phyloP scores from a whole-genome alignment of 2,113 vertebrate genomes.

The Lepus americanus region DNA sequence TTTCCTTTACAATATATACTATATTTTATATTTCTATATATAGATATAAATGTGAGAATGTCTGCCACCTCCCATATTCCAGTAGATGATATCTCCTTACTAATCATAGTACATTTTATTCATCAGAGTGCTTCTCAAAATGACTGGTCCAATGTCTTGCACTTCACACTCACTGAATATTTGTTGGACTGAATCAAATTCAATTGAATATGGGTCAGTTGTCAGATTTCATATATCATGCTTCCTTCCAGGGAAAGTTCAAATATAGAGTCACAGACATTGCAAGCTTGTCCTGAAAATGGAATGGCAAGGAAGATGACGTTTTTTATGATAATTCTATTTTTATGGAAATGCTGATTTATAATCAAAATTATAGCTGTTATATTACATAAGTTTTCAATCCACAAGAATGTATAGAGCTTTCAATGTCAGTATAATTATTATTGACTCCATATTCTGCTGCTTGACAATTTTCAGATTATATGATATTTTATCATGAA shows the following conservation, averaged over 20 bases:
- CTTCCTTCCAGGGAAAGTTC: slow-evolving; percentile 22
- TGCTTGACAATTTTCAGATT: slow-evolving; percentile 62
- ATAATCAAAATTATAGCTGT: neutral
- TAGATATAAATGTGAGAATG: neutral
- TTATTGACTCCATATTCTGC: slow-evolving; percentile 29
- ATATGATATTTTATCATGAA: slow-evolving; percentile 72
- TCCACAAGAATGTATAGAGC: neutral
- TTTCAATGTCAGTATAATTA: slow-evolving; percentile 50
- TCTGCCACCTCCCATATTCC: neutral
- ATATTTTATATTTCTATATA: neutral
- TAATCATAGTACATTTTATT: neutral
- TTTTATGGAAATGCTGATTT: slow-evolving; percentile 33
- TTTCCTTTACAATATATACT: neutral
- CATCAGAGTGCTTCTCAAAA: neutral
- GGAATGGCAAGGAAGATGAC: neutral
- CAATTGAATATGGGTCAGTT: neutral
- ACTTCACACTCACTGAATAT: slow-evolving; percentile 22
- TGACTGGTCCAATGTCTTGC: neutral
- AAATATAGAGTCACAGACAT: neutral
- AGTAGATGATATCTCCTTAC: neutral
- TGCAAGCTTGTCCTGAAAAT: neutral
- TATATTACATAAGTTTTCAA: neutral
- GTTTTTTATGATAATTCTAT: slow-evolving; percentile 51
- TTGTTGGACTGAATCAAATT: slow-evolving; percentile 4
- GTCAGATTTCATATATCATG: neutral